These are phyloP conservation scores for Prochilodus magdalenae DNA, from an alignment of 2,113 vertebrate species.

Conservation along the genomic window DNA sequence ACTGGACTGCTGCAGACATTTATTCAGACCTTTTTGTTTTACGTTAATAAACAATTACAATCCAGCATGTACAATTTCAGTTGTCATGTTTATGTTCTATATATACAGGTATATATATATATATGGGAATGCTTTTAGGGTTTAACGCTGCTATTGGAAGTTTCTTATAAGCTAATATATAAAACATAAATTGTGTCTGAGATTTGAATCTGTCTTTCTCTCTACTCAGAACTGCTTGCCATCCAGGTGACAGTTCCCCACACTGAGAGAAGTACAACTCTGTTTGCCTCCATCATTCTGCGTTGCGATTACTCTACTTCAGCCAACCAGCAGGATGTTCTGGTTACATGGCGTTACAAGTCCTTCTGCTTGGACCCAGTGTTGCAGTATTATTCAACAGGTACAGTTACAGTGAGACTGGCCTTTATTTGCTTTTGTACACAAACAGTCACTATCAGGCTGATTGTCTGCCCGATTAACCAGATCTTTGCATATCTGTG, in stretches of 20 bases:
- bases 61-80: no score
- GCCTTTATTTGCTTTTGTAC: no score
- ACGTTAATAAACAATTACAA: no score
- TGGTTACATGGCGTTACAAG: constrained; percentile 93
- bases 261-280: constrained; percentile 76
- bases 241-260: constrained; percentile 86
- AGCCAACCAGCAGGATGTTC: constrained; percentile 83
- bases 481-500: no score
- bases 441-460: no score
- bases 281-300: constrained; percentile 86
- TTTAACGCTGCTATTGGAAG: no score
- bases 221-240: constrained; percentile 76
- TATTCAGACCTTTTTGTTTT: no score
- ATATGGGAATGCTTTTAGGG: no score
- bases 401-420: constrained; percentile 62
- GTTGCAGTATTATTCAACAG: constrained; percentile 88
- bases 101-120: no score
- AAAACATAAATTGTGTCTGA: background rate
- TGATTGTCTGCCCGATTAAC: no score
- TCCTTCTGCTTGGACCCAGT: constrained; percentile 97
- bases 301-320: constrained; percentile 93
- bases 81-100: background rate
- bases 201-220: constrained; percentile 2
- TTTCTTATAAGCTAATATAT: no score
- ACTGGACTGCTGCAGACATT: no score